Conservation (phyloP, 2,888 invertebrate species). For the Rhamphomyia laevipes region DNA sequence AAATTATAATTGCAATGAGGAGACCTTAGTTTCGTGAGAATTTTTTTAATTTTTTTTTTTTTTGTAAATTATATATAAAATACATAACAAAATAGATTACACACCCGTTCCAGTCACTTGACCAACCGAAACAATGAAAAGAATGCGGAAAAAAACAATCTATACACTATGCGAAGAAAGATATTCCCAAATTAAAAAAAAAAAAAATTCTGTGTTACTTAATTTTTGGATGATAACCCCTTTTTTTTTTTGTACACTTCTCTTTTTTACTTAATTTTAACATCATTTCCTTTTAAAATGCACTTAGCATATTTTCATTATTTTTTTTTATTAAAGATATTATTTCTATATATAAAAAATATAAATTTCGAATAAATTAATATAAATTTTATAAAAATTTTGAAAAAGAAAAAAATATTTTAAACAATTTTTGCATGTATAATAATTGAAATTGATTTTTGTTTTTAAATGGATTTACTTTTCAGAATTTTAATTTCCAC, state of each 20-base stretch:
- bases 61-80: too few species aligned
- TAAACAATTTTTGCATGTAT: too few species aligned
- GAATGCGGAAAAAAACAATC: conserved; percentile 19
- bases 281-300: conserved; percentile 5
- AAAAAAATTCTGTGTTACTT: too few species aligned
- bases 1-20: too few species aligned
- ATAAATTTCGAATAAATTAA: background rate
- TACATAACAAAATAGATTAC: background rate
- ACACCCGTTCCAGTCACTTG: conserved; percentile 33
- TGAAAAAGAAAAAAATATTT: background rate
- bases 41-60: too few species aligned
- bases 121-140: conserved; percentile 35
- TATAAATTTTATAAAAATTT: background rate
- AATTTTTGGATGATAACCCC: too few species aligned
- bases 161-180: too few species aligned
- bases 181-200: too few species aligned
- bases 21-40: too few species aligned
- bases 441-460: too few species aligned
- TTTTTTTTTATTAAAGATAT: conserved; percentile 6
- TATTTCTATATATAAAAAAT: conserved; percentile 2
- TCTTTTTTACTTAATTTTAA: conserved; percentile 11
- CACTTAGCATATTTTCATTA: background rate
- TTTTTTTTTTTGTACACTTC: conserved; percentile 3
- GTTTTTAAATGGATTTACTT: too few species aligned
- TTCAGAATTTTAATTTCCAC: too few species aligned